Evolutionary conservation across 2,113 vertebrate genomes (phyloP).

Genomic region (Chamaetylas fuelleborni): DNA sequence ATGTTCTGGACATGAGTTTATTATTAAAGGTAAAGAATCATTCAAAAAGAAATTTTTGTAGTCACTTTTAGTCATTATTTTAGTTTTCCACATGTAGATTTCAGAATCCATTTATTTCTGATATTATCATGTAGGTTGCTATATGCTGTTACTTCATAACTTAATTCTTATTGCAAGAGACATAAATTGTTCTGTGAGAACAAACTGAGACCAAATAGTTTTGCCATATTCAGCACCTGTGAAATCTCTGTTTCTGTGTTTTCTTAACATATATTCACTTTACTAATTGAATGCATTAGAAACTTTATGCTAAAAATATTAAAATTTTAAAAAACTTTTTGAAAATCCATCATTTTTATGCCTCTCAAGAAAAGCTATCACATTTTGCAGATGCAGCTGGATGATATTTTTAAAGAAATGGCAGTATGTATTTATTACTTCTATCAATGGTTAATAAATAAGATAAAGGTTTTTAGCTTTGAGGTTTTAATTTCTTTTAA

Average conservation of each 20-base stretch:
- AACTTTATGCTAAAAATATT: neutral
- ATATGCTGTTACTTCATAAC: neutral
- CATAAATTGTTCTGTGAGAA: neutral
- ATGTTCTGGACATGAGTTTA: neutral
- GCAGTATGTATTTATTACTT: neutral
- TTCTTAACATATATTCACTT: neutral
- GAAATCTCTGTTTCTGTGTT: neutral
- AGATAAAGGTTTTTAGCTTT: slow-evolving; percentile 3
- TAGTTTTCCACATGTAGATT: neutral
- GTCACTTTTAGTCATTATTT: neutral
- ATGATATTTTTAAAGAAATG: neutral
- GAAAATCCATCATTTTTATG: neutral
- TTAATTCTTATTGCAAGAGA: neutral
- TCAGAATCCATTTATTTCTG: neutral
- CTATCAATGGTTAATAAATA: neutral
- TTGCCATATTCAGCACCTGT: neutral
- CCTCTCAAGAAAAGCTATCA: neutral
- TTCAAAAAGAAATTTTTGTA: neutral
- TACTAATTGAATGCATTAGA: neutral
- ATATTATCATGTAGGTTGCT: neutral
- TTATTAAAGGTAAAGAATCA: neutral
- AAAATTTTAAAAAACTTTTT: neutral
- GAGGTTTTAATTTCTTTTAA: slow-evolving; percentile 49
- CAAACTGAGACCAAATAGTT: neutral
- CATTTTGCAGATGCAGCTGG: neutral